These are phyloP conservation scores for Amblyteles armatorius DNA, from an alignment of 2,888 invertebrate genomes.

Conservation along the genomic window DNA sequence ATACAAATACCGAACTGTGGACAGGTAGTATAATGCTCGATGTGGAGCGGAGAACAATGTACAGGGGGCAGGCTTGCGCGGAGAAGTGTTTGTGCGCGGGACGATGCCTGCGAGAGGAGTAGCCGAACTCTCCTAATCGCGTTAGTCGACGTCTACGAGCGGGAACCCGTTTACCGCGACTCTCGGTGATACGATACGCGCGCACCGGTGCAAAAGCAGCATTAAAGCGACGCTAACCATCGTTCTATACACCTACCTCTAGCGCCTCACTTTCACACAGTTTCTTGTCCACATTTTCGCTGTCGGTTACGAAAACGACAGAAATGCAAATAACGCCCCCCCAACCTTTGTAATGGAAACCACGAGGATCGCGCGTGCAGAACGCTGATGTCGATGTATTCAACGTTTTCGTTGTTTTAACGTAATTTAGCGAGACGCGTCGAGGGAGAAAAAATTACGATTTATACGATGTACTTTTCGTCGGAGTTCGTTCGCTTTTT, in stretches of 20 bases:
- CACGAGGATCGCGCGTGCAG: conserved; percentile 32
- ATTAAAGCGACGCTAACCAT: conserved; percentile 25
- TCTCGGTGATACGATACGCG: conserved; percentile 48
- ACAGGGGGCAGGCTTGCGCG: not conserved
- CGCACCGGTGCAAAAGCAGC: conserved; percentile 33
- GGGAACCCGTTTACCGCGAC: conserved; percentile 62
- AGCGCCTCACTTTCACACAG: not conserved
- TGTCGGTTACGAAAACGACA: not conserved
- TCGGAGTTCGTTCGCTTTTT: too few relatives aligned
- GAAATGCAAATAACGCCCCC: conserved; percentile 28
- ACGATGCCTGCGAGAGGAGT: conserved; percentile 30
- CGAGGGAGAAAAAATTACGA: not conserved
- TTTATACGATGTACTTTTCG: not conserved
- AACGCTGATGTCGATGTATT: conserved; percentile 25
- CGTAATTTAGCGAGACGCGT: not conserved
- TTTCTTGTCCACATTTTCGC: not conserved
- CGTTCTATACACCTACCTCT: conserved; percentile 13
- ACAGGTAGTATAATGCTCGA: not conserved
- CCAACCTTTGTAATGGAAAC: conserved; percentile 8
- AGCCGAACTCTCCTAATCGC: conserved; percentile 60
- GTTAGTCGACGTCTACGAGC: conserved; percentile 62
- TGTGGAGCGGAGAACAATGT: not conserved
- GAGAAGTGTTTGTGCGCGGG: conserved; percentile 21
- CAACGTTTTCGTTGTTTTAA: conserved; percentile 20
- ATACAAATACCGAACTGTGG: not conserved